Percentiles rank a stretch among this genome's conserved stretches.
These are phyloP conservation scores for Galeopterus variegatus DNA, from an alignment of 2,113 vertebrate species.

Conservation along the genomic window DNA sequence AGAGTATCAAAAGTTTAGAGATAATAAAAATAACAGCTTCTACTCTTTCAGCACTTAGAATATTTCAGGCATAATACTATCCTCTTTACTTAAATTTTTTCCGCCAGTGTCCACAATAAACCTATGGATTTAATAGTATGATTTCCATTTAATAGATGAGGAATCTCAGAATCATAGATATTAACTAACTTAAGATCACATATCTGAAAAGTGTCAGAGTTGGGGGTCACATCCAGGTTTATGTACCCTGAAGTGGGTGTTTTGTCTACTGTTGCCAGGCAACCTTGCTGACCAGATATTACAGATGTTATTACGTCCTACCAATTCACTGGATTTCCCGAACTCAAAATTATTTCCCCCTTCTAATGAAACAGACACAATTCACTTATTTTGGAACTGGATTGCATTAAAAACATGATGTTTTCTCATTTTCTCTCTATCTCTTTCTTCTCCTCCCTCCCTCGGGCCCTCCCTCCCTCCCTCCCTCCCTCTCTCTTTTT, in stretches of 20 bases:
- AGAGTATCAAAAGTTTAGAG: background rate
- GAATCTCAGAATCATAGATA: background rate
- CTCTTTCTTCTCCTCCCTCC: background rate
- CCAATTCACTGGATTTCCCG: background rate
- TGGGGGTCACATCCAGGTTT: background rate
- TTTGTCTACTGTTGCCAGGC: background rate
- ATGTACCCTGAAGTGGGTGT: background rate
- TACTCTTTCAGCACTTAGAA: background rate
- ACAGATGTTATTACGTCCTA: background rate
- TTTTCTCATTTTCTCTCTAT: background rate
- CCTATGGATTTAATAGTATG: background rate
- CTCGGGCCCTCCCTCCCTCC: fast-evolving
- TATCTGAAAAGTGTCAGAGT: background rate
- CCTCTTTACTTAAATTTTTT: background rate
- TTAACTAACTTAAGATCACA: background rate
- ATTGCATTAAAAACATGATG: background rate
- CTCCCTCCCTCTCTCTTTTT: background rate
- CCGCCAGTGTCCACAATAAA: background rate
- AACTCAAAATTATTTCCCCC: background rate
- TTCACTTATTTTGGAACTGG: background rate
- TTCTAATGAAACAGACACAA: background rate
- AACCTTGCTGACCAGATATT: background rate
- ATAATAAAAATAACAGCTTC: background rate
- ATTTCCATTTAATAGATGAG: background rate
- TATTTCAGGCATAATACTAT: background rate